phyloP scores from a whole-genome alignment of 2,113 vertebrate species.

The Petroica traversi region DNA sequence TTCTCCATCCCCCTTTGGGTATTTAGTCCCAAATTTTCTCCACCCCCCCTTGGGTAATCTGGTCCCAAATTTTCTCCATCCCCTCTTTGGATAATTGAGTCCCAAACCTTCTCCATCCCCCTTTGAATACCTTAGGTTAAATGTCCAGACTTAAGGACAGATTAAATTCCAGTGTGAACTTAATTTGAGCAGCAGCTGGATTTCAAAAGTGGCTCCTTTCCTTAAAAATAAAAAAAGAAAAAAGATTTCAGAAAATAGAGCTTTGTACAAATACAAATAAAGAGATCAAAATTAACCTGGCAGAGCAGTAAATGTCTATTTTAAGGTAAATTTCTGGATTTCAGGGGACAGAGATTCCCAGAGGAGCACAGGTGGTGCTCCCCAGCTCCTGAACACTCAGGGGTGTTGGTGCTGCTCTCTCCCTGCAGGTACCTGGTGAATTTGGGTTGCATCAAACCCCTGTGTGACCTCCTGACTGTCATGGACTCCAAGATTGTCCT shows the following conservation, averaged over 20 bases:
- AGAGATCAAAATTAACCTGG: neutral
- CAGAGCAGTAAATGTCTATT: neutral
- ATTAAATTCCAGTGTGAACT: neutral
- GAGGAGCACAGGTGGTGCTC: neutral
- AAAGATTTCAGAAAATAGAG: neutral
- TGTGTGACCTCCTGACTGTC: constrained; percentile 94
- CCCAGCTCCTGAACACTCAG: neutral
- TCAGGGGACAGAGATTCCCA: neutral
- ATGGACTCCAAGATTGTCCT: constrained; percentile 99
- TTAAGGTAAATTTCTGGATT: neutral
- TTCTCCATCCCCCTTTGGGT: too few relatives aligned
- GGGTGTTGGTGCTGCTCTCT: neutral
- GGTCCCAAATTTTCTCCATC: too few relatives aligned
- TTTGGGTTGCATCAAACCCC: constrained; percentile 93
- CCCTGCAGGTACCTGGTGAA: constrained; percentile 89
- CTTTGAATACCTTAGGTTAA: neutral
- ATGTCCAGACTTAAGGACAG: neutral
- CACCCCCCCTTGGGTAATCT: too few relatives aligned
- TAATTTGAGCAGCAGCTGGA: neutral
- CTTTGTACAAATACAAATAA: neutral
- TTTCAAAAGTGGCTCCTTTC: neutral
- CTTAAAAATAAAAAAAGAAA: neutral
- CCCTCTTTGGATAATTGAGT: neutral
- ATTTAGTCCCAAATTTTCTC: too few relatives aligned
- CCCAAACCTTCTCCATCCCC: rapidly evolving